Evolutionary conservation across 2,113 vertebrate genomes (phyloP), one percentile per base, ranked within the genome.

Genomic region (Tylochromis polylepis): DNA sequence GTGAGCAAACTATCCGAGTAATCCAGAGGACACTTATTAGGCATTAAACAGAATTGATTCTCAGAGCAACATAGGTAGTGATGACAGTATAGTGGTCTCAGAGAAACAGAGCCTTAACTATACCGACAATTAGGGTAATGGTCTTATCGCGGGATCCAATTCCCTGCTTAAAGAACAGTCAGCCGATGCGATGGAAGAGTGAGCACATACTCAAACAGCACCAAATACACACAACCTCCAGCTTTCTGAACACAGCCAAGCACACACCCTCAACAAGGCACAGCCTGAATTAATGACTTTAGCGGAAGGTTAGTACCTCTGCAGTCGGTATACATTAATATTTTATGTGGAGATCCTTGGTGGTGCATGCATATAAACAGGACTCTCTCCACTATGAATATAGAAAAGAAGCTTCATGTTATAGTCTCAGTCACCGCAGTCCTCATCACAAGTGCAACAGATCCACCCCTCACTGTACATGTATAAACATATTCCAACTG

Each of bases 321-420:
- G 91, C 88, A 89, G 90, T 83, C 20, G 8, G 77, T 84, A 85
- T 34, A 77, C 85, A 91, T 95, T 91, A 84, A 95, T 94, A 94
- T 93, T 95, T 95, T 27, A 94, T 91, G 79, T 67, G 82, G 78
- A 93, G 84, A 93, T 87, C 82, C 93, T 88, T 87, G 85, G 83
- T 85, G 85, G 85, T 85, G 83, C 83, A 55, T 83, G 79, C 83
- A 79, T 84, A 67, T 56, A 86, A 86, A 60, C 91, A 84, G 84
- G 67, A 87, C 84, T 88, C 85, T 89, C 49, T 80, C 70, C 31
- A 11, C 11, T 70, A 60, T 57, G 38, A 85, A 80, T 82, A 53
- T 58, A 78, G 89, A 85, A 58, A 49, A 36, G 78, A 87, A 80
- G 86, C 81, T 58, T 85, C 43, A 60, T 75, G 75, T 80, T 72